Percentiles rank a stretch among this genome's conserved stretches.
Evolutionary conservation across 2,797 vertebrate species (phyloP).

Genomic region (Leuciscus waleckii): DNA sequence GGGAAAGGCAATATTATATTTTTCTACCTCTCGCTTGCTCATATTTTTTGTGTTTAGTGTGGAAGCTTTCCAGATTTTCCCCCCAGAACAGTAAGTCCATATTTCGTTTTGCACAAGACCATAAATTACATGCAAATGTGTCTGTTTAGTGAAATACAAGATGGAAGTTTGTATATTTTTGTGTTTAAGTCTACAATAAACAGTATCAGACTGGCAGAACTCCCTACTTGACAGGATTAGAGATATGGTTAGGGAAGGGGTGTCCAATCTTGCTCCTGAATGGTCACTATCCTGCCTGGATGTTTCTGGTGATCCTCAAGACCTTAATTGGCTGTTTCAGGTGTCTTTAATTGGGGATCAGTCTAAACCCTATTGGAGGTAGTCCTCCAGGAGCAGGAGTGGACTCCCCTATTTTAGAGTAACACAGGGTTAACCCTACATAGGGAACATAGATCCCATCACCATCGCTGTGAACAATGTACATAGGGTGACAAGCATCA

Average conservation of each 20-base stretch:
- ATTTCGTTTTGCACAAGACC: neutral
- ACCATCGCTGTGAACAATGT: neutral
- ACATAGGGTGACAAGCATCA: neutral
- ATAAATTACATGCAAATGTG: neutral
- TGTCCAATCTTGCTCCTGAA: neutral
- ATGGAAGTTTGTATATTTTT: neutral
- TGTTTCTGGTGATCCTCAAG: neutral
- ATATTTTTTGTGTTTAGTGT: slow-evolving; percentile 5
- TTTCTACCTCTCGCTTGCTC: slow-evolving; percentile 6
- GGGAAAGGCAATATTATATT: slow-evolving; percentile 29
- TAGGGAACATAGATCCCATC: neutral
- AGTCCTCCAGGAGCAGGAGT: neutral
- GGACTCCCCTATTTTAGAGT: neutral
- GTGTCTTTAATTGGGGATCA: neutral
- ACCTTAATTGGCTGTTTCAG: neutral
- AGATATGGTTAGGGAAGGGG: neutral
- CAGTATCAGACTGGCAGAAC: neutral
- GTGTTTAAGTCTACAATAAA: neutral
- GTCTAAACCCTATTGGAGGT: neutral
- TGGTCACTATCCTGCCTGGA: neutral
- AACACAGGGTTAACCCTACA: neutral
- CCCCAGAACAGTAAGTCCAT: neutral
- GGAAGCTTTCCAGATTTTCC: neutral
- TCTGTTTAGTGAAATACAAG: neutral
- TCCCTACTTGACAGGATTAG: neutral